phyloP scores from a whole-genome alignment of 2,113 vertebrate genomes.

The Tapirus terrestris region DNA sequence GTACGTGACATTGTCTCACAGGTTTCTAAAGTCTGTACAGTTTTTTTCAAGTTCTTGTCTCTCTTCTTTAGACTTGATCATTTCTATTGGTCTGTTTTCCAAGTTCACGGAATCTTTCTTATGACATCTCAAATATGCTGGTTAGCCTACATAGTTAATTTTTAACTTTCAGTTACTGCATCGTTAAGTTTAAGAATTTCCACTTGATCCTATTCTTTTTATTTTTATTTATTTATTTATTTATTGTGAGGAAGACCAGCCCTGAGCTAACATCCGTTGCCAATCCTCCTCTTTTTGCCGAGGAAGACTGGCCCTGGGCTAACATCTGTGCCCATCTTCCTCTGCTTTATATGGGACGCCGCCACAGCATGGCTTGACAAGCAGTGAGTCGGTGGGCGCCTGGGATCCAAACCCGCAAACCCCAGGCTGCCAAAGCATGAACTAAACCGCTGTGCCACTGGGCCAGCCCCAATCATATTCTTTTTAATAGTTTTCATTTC shows the following conservation, averaged over 20 bases:
- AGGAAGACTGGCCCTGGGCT: too few relatives aligned
- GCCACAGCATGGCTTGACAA: too few relatives aligned
- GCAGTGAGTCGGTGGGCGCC: too few relatives aligned
- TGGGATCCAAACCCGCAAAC: too few relatives aligned
- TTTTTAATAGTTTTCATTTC: neutral
- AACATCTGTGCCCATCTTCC: too few relatives aligned
- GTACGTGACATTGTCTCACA: neutral
- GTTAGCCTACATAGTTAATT: neutral
- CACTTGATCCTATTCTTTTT: neutral
- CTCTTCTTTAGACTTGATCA: neutral
- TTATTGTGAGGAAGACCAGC: too few relatives aligned
- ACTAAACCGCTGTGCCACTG: too few relatives aligned
- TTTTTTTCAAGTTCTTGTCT: neutral
- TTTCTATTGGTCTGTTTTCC: neutral
- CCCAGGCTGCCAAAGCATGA: too few relatives aligned
- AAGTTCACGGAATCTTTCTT: neutral
- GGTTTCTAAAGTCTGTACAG: neutral
- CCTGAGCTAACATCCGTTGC: too few relatives aligned
- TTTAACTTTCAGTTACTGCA: neutral
- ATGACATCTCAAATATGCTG: neutral
- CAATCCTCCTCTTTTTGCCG: too few relatives aligned
- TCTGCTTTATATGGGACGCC: too few relatives aligned
- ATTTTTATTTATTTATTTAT: neutral
- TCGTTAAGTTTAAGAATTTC: neutral
- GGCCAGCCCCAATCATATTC: neutral